Evolutionary conservation across 2,113 vertebrate genomes (phyloP).

Genomic region (Nycticorax nycticorax): DNA sequence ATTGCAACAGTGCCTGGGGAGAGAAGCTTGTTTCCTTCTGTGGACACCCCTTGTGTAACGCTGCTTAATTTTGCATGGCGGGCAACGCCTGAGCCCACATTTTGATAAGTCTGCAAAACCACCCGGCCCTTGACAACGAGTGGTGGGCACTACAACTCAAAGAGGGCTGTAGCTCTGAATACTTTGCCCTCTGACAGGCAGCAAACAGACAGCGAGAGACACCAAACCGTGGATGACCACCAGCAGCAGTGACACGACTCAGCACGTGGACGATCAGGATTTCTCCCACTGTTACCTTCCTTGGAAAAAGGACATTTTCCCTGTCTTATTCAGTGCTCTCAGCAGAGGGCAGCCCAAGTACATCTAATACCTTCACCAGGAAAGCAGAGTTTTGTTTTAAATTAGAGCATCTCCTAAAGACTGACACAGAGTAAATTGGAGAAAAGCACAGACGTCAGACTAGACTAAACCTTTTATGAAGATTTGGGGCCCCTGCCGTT

Average conservation of each 20-base stretch:
- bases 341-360: constrained; percentile 77
- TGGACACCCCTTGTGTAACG: neutral
- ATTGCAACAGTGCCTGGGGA: neutral
- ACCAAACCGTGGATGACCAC: rapidly evolving
- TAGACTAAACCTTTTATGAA: constrained; percentile 63
- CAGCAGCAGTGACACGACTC: neutral
- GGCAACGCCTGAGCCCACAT: neutral
- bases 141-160: neutral
- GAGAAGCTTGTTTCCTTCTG: neutral
- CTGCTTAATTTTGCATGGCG: neutral
- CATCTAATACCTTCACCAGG: neutral
- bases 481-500: constrained; percentile 48
- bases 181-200: neutral
- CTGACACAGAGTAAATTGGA: constrained; percentile 33
- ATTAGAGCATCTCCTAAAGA: constrained; percentile 44
- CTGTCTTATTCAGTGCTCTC: constrained; percentile 24
- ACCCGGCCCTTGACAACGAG: neutral
- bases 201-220: neutral
- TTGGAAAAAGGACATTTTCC: neutral
- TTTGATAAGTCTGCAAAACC: neutral
- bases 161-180: neutral
- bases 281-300: neutral
- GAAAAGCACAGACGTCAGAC: constrained; percentile 54
- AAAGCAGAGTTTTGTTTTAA: constrained; percentile 28
- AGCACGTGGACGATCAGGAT: rapidly evolving